Percentiles rank a stretch among this genome's conserved stretches.
phyloP scores from a whole-genome alignment of 2,888 invertebrate genomes.

The Synanthedon vespiformis region DNA sequence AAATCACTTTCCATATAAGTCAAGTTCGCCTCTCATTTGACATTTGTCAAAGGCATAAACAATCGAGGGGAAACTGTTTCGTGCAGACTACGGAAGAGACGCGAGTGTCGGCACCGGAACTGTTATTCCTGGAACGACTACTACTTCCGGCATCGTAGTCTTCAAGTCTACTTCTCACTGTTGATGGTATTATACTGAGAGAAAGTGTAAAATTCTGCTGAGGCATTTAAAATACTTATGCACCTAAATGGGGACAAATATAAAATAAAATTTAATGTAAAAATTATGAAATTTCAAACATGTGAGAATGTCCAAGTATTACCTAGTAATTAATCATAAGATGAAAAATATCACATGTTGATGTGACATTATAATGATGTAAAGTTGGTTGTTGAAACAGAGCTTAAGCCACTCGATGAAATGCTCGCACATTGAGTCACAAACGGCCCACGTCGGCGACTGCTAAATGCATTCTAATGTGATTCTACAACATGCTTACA shows the following conservation, averaged over 20 bases:
- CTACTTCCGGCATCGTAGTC: slow-evolving; percentile 59
- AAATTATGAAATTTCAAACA: too few species aligned
- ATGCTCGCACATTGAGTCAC: background rate
- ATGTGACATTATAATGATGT: background rate
- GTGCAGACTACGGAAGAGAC: slow-evolving; percentile 56
- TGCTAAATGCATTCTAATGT: background rate
- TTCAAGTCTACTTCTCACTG: slow-evolving; percentile 36
- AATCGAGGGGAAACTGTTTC: slow-evolving; percentile 56
- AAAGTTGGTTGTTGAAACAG: background rate
- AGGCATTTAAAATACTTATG: too few species aligned
- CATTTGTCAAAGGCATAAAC: slow-evolving; percentile 57
- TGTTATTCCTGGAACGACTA: slow-evolving; percentile 67
- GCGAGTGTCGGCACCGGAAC: slow-evolving; percentile 65
- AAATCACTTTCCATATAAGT: background rate
- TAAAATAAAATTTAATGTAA: too few species aligned
- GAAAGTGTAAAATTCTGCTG: too few species aligned
- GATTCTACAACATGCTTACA: background rate
- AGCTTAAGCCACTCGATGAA: background rate
- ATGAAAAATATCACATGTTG: background rate
- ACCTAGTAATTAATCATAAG: background rate
- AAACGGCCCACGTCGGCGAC: background rate
- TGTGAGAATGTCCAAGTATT: too few species aligned
- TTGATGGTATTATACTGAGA: background rate
- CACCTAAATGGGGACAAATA: too few species aligned
- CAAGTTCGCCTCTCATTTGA: slow-evolving; percentile 6